Evolutionary conservation across 1,140 invertebrate genomes (phyloP), one percentile per base, ranked within the genome.

Genomic region (Drosophila equinoxialis): DNA sequence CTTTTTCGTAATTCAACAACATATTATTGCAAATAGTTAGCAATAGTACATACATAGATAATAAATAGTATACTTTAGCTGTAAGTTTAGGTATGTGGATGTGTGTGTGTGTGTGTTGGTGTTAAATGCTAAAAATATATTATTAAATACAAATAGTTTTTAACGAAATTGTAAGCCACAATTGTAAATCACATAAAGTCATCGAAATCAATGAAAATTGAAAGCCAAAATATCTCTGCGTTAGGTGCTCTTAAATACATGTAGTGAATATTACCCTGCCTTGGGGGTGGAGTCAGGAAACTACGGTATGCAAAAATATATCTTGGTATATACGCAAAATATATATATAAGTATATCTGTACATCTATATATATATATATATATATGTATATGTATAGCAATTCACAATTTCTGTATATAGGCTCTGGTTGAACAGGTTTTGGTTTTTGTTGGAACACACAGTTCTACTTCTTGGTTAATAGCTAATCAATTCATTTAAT

Each of bases 141-240:
- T 71, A 79, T 75, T 87, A 79, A 71, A 71, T 77, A 82, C 37
- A 71, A 30, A 71, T 87, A 77, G 55, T 59, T 89, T 67, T 68
- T 30, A 86, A 86, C 79, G 71, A 72, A 87, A 65, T 54, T 68
- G 41, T 86, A 87, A 87, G 83, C 84, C 83, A 86, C 83, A 83
- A 77, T 83, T 80, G 65, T 74, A 89, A 86, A 86, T 86, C 83
- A 86, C 83, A 87, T 86, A 59, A 65, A 73, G 68, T 74, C 62
- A 58, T 57, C 69, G 69, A 81, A 63, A 72, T 66, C 59, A 65
- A 81, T 37, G 35, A 69, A 77, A 41, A 33, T 37, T 26, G 41
- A 65, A 54, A 76, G 30, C 45, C 61, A 51, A 61, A 77, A 76
- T 55, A 61, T 61, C 69, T 65, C 41, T 76, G 66, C 67, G 39